Percentiles rank a stretch among this genome's conserved stretches.
These are phyloP conservation scores for Epinephelus coioides DNA, from an alignment of 2,797 vertebrate species.

Conservation along the genomic window DNA sequence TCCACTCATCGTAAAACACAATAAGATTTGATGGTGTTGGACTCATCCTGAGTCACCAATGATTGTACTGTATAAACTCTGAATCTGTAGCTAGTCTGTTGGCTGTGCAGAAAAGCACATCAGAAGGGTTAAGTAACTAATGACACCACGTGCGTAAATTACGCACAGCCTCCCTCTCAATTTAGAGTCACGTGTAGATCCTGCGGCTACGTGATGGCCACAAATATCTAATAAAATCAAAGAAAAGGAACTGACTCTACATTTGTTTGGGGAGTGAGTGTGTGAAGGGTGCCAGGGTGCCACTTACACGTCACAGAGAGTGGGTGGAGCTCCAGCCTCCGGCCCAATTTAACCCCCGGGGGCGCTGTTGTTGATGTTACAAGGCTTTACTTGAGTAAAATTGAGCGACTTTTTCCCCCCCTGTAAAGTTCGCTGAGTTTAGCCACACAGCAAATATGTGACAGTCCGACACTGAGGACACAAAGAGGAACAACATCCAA, in stretches of 20 bases:
- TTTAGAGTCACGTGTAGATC: background rate
- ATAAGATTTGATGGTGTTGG: too few species aligned
- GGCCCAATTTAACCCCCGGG: background rate
- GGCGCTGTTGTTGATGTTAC: slow-evolving; percentile 57
- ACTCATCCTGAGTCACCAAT: too few species aligned
- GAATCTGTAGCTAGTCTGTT: too few species aligned
- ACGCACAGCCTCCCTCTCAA: background rate
- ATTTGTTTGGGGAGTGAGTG: too few species aligned
- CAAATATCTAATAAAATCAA: background rate
- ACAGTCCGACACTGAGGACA: slow-evolving; percentile 3
- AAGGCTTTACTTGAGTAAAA: slow-evolving; percentile 13
- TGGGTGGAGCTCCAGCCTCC: slow-evolving; percentile 6
- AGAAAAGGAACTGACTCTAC: background rate
- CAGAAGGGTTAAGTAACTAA: background rate
- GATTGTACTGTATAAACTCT: background rate
- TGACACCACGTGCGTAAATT: background rate
- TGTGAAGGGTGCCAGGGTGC: too few species aligned
- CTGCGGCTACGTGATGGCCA: background rate
- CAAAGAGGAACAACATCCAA: slow-evolving; percentile 12
- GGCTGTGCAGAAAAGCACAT: too few species aligned
- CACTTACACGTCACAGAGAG: too few species aligned
- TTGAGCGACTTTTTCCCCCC: background rate
- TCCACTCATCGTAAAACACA: too few species aligned
- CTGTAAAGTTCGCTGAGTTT: slow-evolving; percentile 3
- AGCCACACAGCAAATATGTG: slow-evolving; percentile 26